Percentiles rank a stretch among this genome's conserved stretches.
These are phyloP conservation scores for Dendrocincla fuliginosa DNA, from an alignment of 2,797 vertebrate genomes.

Conservation along the genomic window DNA sequence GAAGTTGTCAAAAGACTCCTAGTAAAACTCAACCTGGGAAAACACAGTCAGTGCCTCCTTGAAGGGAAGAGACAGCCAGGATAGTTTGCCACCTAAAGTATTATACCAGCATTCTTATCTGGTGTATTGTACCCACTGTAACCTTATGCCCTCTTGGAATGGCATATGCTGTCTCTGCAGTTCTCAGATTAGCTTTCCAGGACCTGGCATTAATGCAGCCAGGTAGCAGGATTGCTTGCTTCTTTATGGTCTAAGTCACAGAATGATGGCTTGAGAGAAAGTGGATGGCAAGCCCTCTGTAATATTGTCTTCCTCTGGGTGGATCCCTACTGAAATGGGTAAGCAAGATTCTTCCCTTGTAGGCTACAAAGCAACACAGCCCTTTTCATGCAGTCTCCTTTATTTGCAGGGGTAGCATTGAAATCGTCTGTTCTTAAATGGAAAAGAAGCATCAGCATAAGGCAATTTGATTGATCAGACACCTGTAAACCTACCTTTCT, in stretches of 20 bases:
- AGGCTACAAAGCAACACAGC: neutral
- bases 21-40: neutral
- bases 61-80: neutral
- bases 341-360: neutral
- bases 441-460: neutral
- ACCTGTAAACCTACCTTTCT: neutral
- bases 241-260: neutral
- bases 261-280: neutral
- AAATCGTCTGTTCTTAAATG: neutral
- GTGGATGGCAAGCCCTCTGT: neutral
- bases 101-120: neutral
- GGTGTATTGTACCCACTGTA: neutral
- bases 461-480: neutral
- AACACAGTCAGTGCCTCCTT: neutral
- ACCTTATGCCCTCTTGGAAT: neutral
- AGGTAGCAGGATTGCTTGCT: neutral
- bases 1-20: neutral
- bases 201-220: neutral
- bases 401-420: neutral
- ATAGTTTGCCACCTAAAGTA: neutral
- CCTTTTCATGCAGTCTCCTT: neutral
- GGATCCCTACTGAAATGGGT: neutral
- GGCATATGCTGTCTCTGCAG: neutral
- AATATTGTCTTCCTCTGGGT: neutral
- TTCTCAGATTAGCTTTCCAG: neutral